A percentile compares a stretch with the other conserved stretches of the same genome.
These are phyloP conservation scores for Ambastaia sidthimunki DNA, from an alignment of 2,797 vertebrate species.

Conservation along the genomic window DNA sequence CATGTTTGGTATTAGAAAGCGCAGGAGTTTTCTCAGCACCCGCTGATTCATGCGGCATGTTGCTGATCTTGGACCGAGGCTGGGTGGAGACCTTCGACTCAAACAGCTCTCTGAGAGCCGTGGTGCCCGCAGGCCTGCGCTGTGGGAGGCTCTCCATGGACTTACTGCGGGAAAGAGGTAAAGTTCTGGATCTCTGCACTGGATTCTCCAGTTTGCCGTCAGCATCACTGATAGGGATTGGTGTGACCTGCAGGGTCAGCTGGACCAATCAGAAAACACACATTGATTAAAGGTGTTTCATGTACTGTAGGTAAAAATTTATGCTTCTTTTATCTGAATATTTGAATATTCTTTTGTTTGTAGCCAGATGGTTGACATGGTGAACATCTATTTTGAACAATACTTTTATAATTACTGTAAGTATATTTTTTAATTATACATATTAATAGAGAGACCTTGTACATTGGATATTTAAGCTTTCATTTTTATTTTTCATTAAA, in stretches of 20 bases:
- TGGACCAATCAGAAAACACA: slow-evolving; percentile 36
- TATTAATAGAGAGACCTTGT: too few relatives aligned
- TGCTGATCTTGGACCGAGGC: slow-evolving; percentile 41
- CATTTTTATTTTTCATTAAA: too few relatives aligned
- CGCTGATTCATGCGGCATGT: neutral
- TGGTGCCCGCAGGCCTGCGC: slow-evolving; percentile 57
- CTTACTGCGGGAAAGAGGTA: slow-evolving; percentile 69
- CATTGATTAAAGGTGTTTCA: neutral
- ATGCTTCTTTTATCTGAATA: too few relatives aligned
- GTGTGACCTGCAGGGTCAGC: slow-evolving; percentile 38
- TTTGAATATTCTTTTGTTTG: too few relatives aligned
- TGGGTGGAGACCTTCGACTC: slow-evolving; percentile 65
- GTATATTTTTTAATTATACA: too few relatives aligned
- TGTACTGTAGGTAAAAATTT: neutral
- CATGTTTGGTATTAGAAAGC: slow-evolving; percentile 43
- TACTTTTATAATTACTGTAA: neutral
- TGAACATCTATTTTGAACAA: neutral
- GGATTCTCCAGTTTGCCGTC: slow-evolving; percentile 44
- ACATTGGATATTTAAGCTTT: too few relatives aligned
- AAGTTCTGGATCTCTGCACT: slow-evolving; percentile 31
- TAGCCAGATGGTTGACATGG: neutral
- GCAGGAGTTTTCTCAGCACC: slow-evolving; percentile 1
- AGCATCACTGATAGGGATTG: slow-evolving; percentile 19
- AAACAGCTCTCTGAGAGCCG: slow-evolving; percentile 71
- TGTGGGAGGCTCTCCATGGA: slow-evolving; percentile 71